These are phyloP conservation scores for Heterohyrax brucei DNA, from an alignment of 2,797 vertebrate species.

Conservation along the genomic window DNA sequence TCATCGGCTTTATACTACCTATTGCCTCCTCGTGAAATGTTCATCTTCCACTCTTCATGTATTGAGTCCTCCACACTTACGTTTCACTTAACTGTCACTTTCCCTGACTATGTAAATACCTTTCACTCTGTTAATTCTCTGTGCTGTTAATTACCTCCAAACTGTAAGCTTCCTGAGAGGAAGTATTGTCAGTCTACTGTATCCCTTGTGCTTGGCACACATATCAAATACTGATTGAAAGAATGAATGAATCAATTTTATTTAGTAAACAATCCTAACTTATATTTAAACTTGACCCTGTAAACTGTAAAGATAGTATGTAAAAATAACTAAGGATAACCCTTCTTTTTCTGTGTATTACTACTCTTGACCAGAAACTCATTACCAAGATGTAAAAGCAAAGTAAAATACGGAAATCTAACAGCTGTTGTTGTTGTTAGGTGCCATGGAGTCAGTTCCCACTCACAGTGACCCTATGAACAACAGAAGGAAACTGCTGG, in stretches of 20 bases:
- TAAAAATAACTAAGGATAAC: background rate
- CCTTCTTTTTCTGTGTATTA: slow-evolving; percentile 1
- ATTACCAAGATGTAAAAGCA: background rate
- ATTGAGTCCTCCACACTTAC: background rate
- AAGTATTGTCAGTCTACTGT: background rate
- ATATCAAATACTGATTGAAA: slow-evolving; percentile 34
- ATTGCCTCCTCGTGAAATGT: background rate
- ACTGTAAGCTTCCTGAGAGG: background rate
- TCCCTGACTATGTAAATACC: background rate
- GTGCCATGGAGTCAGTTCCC: no score
- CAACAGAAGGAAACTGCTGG: no score
- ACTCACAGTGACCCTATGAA: no score
- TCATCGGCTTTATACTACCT: background rate
- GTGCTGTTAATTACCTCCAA: background rate
- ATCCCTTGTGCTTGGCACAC: background rate
- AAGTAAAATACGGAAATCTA: background rate
- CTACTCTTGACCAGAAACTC: background rate
- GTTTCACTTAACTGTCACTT: background rate
- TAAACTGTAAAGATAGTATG: background rate
- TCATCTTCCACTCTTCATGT: background rate
- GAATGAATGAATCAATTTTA: slow-evolving; percentile 46
- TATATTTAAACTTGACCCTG: slow-evolving; percentile 34
- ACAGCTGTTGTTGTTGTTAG: no score
- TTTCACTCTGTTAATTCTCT: slow-evolving; percentile 1
- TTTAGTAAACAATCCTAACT: slow-evolving; percentile 40